phyloP scores from a whole-genome alignment of 2,797 vertebrate genomes.

The Staurois parvus region DNA sequence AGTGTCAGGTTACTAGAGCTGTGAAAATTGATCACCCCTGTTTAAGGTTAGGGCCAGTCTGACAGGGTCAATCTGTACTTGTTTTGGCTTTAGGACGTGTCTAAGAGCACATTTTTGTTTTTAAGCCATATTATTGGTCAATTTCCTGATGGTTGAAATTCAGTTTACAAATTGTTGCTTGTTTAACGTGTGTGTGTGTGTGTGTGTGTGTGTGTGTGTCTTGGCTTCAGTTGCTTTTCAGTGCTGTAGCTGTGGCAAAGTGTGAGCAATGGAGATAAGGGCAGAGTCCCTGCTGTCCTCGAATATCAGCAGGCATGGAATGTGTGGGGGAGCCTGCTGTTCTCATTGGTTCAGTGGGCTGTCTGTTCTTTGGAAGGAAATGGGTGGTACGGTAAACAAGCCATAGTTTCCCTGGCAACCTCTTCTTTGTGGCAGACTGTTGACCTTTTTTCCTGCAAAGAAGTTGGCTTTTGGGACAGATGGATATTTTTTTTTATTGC shows the following conservation, averaged over 20 bases:
- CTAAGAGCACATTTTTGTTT: too few species aligned
- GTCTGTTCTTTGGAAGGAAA: conserved; percentile 17
- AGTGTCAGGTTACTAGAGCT: background rate
- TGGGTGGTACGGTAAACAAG: conserved; percentile 40
- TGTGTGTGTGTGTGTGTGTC: background rate
- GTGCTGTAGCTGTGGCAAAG: background rate
- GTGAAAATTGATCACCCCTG: background rate
- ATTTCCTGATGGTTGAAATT: background rate
- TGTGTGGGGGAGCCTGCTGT: conserved; percentile 11
- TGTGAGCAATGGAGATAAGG: background rate
- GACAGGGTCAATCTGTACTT: background rate
- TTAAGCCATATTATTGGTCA: too few species aligned
- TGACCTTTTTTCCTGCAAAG: too few species aligned
- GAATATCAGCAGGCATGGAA: conserved; percentile 25
- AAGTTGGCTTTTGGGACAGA: too few species aligned
- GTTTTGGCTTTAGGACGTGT: background rate
- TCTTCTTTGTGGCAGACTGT: background rate
- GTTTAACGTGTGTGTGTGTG: background rate
- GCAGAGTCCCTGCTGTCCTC: background rate
- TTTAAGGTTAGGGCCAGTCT: background rate
- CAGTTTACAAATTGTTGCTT: background rate
- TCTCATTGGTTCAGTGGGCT: background rate
- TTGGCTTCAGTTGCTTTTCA: background rate
- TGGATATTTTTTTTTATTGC: too few species aligned
- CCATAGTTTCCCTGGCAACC: conserved; percentile 5